Evolutionary conservation across 2,888 invertebrate genomes (phyloP), one percentile per base, ranked within the genome.

Genomic region (Eupithecia subfuscata): DNA sequence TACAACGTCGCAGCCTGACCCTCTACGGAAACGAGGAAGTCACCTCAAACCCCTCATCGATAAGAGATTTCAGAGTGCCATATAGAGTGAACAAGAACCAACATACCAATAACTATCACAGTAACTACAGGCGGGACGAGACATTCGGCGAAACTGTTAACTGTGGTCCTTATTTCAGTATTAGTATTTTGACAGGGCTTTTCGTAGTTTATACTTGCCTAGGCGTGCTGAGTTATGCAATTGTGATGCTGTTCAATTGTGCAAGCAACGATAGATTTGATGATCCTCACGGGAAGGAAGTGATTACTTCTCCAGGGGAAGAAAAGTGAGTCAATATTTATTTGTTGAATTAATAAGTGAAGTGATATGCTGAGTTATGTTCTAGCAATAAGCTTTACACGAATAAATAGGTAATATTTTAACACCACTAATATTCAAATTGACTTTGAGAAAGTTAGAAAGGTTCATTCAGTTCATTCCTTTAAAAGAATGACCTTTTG

Each of bases 151-250:
- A 81, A 0, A 80, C 85, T 0, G 82, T 86, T 0, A 86, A 89
- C 75, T 92, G 92, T 68, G 88, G 89, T 0, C 89, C 89, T 0
- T 91, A 87, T 48, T 91, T 90, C 74, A 89, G 82, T 56, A 71
- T 82, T 0, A 80, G 79, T 0, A 89, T 91, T 0, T 56, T 91
- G 0, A 74, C 88, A 0, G 82, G 82, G 0, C 69, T 92, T 0
- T 80, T 91, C 16, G 81, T 91, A 0, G 70, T 83, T 0, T 76
- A 77, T 0, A 48, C 91, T 0, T 85, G 82, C 7, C 8, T 87
- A 0, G 30, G 68, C 0, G 87, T 91, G 4, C 40, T 87, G 0
- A 43, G 78, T 0, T 87, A 82, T 18, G 93, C 90, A 0, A 3
- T 91, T 0, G 3, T 79, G 0, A 73, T 78, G 0, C 11, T 92